phyloP scores from a whole-genome alignment of 2,888 invertebrate genomes.

The Pocota personata region DNA sequence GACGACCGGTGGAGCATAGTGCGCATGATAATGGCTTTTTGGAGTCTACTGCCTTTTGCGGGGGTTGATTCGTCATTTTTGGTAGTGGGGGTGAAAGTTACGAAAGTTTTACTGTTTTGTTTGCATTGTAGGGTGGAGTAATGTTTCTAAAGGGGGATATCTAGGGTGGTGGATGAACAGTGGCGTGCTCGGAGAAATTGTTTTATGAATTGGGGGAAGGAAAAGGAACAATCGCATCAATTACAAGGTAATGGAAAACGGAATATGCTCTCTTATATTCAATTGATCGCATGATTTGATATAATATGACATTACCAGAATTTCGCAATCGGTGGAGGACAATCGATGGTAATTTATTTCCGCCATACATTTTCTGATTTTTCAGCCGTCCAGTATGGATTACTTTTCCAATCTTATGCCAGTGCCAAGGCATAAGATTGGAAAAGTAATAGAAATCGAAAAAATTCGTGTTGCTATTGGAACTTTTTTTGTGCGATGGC shows the following conservation, averaged over 20 bases:
- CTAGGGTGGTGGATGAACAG: constrained; percentile 23
- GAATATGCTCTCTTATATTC: no score
- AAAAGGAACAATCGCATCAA: background rate
- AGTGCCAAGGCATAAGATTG: no score
- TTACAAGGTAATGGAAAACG: background rate
- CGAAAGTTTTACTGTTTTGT: constrained; percentile 69
- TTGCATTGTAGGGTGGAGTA: constrained; percentile 74
- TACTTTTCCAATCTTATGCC: no score
- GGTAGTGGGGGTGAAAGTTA: constrained; percentile 61
- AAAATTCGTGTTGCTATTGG: no score
- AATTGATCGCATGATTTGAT: no score
- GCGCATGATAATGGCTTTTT: constrained; percentile 75
- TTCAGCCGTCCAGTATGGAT: no score
- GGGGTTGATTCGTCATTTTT: constrained; percentile 42
- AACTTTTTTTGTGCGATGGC: no score
- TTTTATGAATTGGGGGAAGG: background rate
- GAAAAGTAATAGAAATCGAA: no score
- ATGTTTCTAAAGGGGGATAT: constrained; percentile 27
- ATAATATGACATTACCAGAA: no score
- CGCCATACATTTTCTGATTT: no score
- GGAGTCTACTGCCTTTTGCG: constrained; percentile 68
- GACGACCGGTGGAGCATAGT: constrained; percentile 75
- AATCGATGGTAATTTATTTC: no score
- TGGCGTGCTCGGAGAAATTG: constrained; percentile 12
- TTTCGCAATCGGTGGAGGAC: no score